Base-by-base conservation (phyloP, 2,113 vertebrate genomes). In the Dipodomys ordii region DNA sequence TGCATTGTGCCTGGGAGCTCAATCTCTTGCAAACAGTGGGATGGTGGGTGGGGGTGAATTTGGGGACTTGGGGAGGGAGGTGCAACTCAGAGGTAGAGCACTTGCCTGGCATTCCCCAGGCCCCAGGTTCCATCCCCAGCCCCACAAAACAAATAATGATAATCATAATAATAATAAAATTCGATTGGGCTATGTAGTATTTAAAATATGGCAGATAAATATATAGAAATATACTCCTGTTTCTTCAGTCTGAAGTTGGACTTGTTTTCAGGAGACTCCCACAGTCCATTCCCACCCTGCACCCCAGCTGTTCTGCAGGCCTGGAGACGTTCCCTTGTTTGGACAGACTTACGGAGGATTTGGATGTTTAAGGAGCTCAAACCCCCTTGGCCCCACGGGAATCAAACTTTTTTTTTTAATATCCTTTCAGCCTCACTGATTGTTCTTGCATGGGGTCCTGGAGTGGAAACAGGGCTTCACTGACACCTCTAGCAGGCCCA, bases 281-380 rank as follows among this genome's bases (percentile, higher is more conserved):
- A 12, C 49, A 9, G 49, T 49, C 49, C 8, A 8, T 20, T 60
- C 22, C 2, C 23, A 16, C 30, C 32, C 71, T 19, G 22, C 3
- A 0, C 53, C 2, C 19, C 69, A 46, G 78, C 44, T 1, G 0
- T 35, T 19, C 81, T 10, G 0, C 13, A 30, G 60, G 35, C 69
- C 49, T 39, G 8, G 25, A 64, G 49, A 73, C 0, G 6, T 73
- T 30, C 49, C 53, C 77, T 80, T 78, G 27, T 92, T 86, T 88
- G 86, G 84, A 71, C 74, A 88, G 84, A 60, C 73, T 88, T 81
- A 69, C 72, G 74, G 85, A 22, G 7, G 83, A 46, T 90, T 95
- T 90, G 87, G 67, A 6, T 95, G 67, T 88, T 85, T 88, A 79
- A 93, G 95, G 30, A 73, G 53, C 30, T 92, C 57, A n/a, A 53